Base-by-base conservation (phyloP, 92 coral and sea anemone genomes). In the Paramuricea clavata region DNA sequence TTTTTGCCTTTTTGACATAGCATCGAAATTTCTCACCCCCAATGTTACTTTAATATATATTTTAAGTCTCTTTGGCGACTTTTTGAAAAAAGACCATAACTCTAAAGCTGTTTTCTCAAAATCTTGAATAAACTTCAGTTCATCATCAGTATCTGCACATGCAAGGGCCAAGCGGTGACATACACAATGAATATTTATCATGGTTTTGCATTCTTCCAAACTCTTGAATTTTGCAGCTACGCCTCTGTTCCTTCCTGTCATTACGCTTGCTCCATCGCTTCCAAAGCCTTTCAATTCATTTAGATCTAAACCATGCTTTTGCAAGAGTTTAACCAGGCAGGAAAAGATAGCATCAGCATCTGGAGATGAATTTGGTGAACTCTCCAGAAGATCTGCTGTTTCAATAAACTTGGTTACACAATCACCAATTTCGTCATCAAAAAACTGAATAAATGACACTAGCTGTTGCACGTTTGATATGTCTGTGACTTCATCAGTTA, bases 401-500 rank as follows among this genome's bases (percentile, higher is more conserved):
- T 69, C 84, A 47, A 79, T 69, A 39, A 79, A 79, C 17, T 43
- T 39, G 23, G 84, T 79, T 22, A 69, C 67, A 26, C 71, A 64
- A 56, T 49, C 43, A 25, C 73, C 84, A 39, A 42, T 59, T 47
- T 79, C 84, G 28, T 57, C 84, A 59, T 79, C 69, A 59, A 50
- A 79, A 54, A 57, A 79, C 69, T 79, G 65, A 25, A 79, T 60
- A 54, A 79, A 79, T 57, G 84, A 57, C 69, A 79, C 42, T 41
- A 79, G 56, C 68, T 78, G 68, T 49, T 78, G 83, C n/a, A 78
- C 47, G 64, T 78, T 79, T 49, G 84, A 54, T 47, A 79, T 59
- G 73, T 79, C 84, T 60, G 84, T 79, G 47, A 79, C 84, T n/a
- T 79, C 84, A 79, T 79, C 84, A 50, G 72, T 79, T 79, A 79